Percentiles rank a stretch among this genome's conserved stretches.
phyloP scores from a whole-genome alignment of 2,888 invertebrate species.

The Mimachlamys varia region DNA sequence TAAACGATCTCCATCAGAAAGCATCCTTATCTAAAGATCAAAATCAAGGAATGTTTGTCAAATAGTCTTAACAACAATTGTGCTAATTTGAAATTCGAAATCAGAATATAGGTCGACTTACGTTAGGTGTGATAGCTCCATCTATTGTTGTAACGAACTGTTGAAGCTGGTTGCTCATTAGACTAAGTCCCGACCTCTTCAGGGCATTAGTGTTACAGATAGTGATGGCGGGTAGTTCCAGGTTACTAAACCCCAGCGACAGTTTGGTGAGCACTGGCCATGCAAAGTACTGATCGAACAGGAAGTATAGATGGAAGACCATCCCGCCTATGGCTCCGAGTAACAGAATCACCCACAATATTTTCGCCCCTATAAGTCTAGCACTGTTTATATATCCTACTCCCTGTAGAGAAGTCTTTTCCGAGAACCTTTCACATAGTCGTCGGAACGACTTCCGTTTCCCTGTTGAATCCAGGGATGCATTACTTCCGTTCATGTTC shows the following conservation, averaged over 20 bases:
- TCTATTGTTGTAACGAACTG: not conserved
- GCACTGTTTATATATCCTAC: conserved; percentile 62
- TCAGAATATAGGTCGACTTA: no score
- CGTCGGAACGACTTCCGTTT: conserved; percentile 58
- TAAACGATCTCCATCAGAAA: no score
- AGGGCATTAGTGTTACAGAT: conserved; percentile 57
- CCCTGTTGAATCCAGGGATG: conserved; percentile 53
- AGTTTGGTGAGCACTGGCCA: conserved; percentile 62
- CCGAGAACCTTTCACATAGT: conserved; percentile 61
- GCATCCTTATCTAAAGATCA: no score
- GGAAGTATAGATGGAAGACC: conserved; percentile 60
- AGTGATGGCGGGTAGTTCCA: conserved; percentile 56
- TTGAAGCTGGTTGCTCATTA: conserved; percentile 25
- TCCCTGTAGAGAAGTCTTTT: conserved; percentile 66
- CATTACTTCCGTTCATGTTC: conserved; percentile 39
- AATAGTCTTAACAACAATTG: no score
- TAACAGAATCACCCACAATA: conserved; percentile 60
- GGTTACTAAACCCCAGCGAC: conserved; percentile 52
- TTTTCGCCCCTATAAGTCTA: conserved; percentile 51
- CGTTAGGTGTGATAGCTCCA: not conserved
- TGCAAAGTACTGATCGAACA: conserved; percentile 55
- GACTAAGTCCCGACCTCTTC: conserved; percentile 42
- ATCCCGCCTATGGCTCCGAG: conserved; percentile 55
- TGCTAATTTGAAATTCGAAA: no score
- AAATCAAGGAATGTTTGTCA: no score